These are phyloP conservation scores for Microchrysa polita DNA, from an alignment of 2,888 invertebrate genomes.

Conservation along the genomic window DNA sequence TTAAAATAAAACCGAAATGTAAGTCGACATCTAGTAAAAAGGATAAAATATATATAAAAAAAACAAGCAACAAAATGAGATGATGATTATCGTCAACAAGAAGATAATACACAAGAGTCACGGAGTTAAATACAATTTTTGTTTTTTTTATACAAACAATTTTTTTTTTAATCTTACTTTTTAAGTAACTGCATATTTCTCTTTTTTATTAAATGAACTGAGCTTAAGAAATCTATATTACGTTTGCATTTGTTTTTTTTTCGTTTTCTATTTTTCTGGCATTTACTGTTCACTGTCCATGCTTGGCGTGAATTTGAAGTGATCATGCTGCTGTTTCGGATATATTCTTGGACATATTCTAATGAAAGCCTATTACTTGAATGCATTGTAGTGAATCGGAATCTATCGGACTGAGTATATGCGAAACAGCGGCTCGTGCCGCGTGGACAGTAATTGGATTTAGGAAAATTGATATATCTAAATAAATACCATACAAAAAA, in stretches of 20 bases:
- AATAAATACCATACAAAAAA: not conserved
- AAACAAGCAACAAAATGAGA: conserved; percentile 30
- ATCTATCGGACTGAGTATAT: too few relatives aligned
- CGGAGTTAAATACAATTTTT: conserved; percentile 30
- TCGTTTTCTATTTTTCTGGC: conserved; percentile 1
- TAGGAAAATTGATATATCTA: not conserved
- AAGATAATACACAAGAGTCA: conserved; percentile 17
- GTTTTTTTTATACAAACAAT: conserved; percentile 29
- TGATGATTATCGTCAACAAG: conserved; percentile 16
- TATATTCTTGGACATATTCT: too few relatives aligned
- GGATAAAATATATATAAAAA: not conserved
- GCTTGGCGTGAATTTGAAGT: too few relatives aligned
- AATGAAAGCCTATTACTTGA: too few relatives aligned
- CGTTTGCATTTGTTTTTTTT: conserved; percentile 8
- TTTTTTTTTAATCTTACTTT: conserved; percentile 25
- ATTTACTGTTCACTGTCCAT: not conserved
- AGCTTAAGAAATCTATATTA: conserved; percentile 13
- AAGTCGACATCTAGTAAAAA: conserved; percentile 11
- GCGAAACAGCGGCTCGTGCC: not conserved
- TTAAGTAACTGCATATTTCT: conserved; percentile 15
- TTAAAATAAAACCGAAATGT: conserved; percentile 13
- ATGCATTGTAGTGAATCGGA: too few relatives aligned
- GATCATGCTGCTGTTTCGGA: too few relatives aligned
- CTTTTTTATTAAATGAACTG: conserved; percentile 23
- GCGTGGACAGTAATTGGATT: not conserved